A percentile compares a stretch with the other conserved stretches of the same genome.
phyloP scores from a whole-genome alignment of 1,140 invertebrate species.

The Apis dorsata region DNA sequence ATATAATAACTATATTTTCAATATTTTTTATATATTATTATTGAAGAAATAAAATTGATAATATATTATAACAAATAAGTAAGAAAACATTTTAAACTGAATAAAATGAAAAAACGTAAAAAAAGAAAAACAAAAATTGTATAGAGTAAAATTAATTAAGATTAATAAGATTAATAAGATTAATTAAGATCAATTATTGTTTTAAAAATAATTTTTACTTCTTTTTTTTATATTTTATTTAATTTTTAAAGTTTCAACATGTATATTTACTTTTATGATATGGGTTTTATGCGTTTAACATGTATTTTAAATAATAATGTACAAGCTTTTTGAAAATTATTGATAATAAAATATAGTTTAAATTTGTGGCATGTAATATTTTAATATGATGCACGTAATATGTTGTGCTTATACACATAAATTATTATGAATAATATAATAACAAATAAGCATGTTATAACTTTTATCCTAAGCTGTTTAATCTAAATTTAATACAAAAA shows the following conservation, averaged over 20 bases:
- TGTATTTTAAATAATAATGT: slow-evolving; percentile 18
- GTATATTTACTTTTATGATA: slow-evolving; percentile 14
- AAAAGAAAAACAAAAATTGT: background rate
- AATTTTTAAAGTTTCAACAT: slow-evolving; percentile 20
- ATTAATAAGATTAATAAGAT: background rate
- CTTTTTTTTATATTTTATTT: slow-evolving; percentile 21
- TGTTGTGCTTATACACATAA: slow-evolving; percentile 37
- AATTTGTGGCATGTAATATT: slow-evolving; percentile 38
- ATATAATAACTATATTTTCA: background rate
- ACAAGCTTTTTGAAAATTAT: slow-evolving; percentile 10
- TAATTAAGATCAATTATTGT: background rate
- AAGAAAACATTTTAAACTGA: slow-evolving; percentile 6
- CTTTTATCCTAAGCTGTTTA: slow-evolving; percentile 33
- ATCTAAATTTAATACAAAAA: background rate
- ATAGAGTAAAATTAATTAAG: slow-evolving; percentile 3
- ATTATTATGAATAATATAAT: slow-evolving; percentile 42
- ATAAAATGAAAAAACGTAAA: background rate
- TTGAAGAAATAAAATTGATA: background rate
- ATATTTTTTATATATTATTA: background rate
- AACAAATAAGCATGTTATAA: slow-evolving; percentile 40
- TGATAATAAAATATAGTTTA: slow-evolving; percentile 12
- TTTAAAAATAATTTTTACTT: background rate
- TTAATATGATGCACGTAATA: slow-evolving; percentile 46
- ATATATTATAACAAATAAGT: background rate
- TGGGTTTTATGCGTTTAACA: slow-evolving; percentile 18